Conservation (phyloP, 2,888 invertebrate species). For the Tillus elongatus region DNA sequence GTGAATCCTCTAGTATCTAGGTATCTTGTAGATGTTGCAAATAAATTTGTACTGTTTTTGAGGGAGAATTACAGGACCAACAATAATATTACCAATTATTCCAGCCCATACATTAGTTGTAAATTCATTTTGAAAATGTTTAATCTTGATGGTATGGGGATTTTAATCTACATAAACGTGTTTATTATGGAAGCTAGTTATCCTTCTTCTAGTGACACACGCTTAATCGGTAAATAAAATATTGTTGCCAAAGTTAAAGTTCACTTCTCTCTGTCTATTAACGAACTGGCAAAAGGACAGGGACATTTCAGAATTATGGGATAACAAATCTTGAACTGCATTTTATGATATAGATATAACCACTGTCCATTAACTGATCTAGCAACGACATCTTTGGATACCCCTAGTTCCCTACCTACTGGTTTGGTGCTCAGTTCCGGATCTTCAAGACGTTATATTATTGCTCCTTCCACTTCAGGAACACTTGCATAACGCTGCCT, state of each 20-base stretch:
- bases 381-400: not conserved
- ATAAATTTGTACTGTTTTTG: not conserved
- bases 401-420: not conserved
- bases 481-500: not conserved
- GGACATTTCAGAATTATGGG: not conserved
- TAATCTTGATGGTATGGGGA: not conserved
- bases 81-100: conserved; percentile 1
- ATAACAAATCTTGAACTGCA: conserved; percentile 2
- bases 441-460: not conserved
- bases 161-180: conserved; percentile 1
- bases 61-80: conserved; percentile 1
- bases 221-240: too few species aligned
- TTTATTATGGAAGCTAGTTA: not conserved
- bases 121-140: conserved; percentile 1
- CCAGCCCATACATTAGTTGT: conserved; percentile 2
- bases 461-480: not conserved
- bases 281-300: not conserved
- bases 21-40: conserved; percentile 3
- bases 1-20: not conserved
- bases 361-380: not conserved
- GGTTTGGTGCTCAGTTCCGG: not conserved
- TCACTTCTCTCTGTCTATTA: conserved; percentile 1
- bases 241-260: too few species aligned
- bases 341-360: not conserved
- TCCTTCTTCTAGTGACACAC: not conserved